These are phyloP conservation scores for Buathra laborator DNA, from an alignment of 2,888 invertebrate genomes.

Conservation along the genomic window DNA sequence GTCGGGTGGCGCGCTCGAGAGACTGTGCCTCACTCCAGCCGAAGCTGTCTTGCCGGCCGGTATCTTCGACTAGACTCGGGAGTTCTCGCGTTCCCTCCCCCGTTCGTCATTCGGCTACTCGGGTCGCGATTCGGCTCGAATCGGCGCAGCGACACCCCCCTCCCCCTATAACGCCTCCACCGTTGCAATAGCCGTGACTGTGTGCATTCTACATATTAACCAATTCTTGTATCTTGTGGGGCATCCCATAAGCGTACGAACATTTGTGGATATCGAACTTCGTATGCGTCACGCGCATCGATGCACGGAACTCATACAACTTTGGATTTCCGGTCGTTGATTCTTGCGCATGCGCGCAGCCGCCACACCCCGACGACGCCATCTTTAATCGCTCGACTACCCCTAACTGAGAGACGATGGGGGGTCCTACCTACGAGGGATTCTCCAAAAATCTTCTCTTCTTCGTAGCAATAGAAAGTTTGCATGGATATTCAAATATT, in stretches of 20 bases:
- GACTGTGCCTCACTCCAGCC: constrained; percentile 61
- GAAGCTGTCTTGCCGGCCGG: constrained; percentile 76
- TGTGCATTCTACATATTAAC: not conserved
- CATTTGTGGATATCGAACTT: not conserved
- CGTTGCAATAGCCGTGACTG: constrained; percentile 2
- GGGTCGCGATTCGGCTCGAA: constrained; percentile 25
- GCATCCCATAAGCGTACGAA: constrained; percentile 6
- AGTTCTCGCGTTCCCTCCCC: constrained; percentile 40
- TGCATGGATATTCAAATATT: not conserved
- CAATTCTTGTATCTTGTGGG: constrained; percentile 9
- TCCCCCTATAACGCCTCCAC: not conserved
- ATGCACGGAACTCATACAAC: not conserved
- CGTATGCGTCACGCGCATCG: not conserved
- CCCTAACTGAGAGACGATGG: not conserved
- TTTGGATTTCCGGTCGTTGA: constrained; percentile 28
- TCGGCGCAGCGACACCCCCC: constrained; percentile 34
- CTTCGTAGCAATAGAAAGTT: not conserved
- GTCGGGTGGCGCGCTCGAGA: constrained; percentile 38
- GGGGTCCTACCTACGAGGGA: not conserved
- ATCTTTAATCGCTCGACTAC: constrained; percentile 78
- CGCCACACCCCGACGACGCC: constrained; percentile 83
- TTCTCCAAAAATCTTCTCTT: constrained; percentile 5
- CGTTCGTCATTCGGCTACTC: constrained; percentile 8
- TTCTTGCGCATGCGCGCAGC: constrained; percentile 77
- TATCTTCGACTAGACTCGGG: constrained; percentile 54